Base-by-base conservation (phyloP, 2,797 vertebrate genomes). In the Ctenochaetus hawaiiensis region DNA sequence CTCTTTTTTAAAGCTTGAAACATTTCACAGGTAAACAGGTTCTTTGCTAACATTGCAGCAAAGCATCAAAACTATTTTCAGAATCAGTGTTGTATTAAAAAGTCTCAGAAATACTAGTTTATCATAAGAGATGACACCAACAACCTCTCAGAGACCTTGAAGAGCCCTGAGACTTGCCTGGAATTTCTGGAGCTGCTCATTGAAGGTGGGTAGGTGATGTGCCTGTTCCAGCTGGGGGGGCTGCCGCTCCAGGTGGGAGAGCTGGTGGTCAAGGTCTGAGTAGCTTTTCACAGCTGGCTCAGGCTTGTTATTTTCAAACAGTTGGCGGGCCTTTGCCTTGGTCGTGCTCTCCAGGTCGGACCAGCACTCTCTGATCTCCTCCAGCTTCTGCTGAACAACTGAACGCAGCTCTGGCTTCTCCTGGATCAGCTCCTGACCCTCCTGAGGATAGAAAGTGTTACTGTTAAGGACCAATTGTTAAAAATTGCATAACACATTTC, bases 291-390 rank as follows among this genome's bases (percentile, higher is more conserved):
- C 89, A 0, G 96, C 95, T 1, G 96, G 94, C 84, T 98, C 96
- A 0, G 96, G 93, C 22, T 97, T 96, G 92, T 98, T 96, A 78
- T 97, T 97, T 39, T 98, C 97, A 8, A 98, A 98, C 52, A 99
- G 95, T 69, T 97, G 96, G 7, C 95, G 96, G 7, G 97, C 97
- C 70, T 98, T 98, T 83, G 95, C 96, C 87, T 97, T 96, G 18
- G 97, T 98, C 2, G 96, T 97, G 78, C 75, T 95, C 91, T 98
- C 97, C 92, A 98, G 93, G 82, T 97, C 96, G 0, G 96, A 94
- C 97, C 97, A 99, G 73, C 96, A 96, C 68, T 89, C 92, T 67
- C 96, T 93, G 86, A 99, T 96, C 61, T 94, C 94, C 45, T 82
- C 91, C 81, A 98, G 93, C 72, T 97, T 97, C 76, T 94, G 94